A percentile compares a stretch with the other conserved stretches of the same genome.
phyloP scores from a whole-genome alignment of 2,888 invertebrate genomes.

The Paralinhomoeus sp. region DNA sequence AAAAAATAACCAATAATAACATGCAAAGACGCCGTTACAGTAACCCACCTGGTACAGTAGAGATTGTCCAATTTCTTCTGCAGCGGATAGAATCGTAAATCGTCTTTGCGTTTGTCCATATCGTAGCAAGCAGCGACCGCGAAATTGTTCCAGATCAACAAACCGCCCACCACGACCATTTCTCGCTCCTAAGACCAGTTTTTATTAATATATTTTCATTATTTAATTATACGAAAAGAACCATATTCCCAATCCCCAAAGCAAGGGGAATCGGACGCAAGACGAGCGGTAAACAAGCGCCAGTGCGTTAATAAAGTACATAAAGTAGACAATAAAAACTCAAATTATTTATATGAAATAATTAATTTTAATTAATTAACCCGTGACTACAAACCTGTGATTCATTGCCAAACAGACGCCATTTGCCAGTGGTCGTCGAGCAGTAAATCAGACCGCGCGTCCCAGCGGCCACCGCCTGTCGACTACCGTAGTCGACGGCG shows the following conservation, averaged over 20 bases:
- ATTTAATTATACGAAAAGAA: too few species aligned
- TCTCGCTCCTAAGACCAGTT: conserved; percentile 45
- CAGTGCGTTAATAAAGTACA: too few species aligned
- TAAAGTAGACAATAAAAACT: too few species aligned
- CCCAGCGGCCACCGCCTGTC: conserved; percentile 44
- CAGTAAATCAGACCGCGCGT: conserved; percentile 84
- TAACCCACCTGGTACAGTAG: conserved; percentile 32
- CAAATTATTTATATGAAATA: too few species aligned
- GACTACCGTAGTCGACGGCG: not conserved
- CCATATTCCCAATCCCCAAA: too few species aligned
- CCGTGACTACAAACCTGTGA: too few species aligned
- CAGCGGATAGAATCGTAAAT: conserved; percentile 64
- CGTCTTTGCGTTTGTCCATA: conserved; percentile 18
- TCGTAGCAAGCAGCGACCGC: conserved; percentile 42
- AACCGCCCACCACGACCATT: conserved; percentile 76
- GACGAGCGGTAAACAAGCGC: too few species aligned
- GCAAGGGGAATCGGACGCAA: too few species aligned
- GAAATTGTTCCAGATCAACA: conserved; percentile 83
- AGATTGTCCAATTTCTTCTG: conserved; percentile 72
- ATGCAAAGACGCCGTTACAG: too few species aligned
- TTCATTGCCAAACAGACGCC: conserved; percentile 97
- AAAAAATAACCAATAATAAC: too few species aligned
- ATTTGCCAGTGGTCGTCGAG: conserved; percentile 57
- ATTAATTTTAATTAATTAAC: too few species aligned
- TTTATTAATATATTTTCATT: too few species aligned